These are phyloP conservation scores for Tetramorium bicarinatum DNA, from an alignment of 2,888 invertebrate genomes.

Conservation along the genomic window DNA sequence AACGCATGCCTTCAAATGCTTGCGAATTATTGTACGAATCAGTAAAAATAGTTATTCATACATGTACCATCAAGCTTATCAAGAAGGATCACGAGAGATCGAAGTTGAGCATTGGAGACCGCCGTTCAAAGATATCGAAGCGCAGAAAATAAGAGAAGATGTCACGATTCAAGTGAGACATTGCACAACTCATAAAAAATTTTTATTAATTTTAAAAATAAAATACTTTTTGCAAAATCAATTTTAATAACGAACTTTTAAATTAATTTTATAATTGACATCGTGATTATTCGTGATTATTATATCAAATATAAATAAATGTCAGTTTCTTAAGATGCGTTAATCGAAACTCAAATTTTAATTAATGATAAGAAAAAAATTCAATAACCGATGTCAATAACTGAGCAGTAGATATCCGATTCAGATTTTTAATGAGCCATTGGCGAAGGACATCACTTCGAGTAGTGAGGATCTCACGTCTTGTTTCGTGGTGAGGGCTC, in stretches of 20 bases:
- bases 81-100: slow-evolving; percentile 74
- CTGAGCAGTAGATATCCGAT: slow-evolving; percentile 8
- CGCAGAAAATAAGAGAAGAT: slow-evolving; percentile 81
- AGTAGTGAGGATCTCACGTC: slow-evolving; percentile 73
- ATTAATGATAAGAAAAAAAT: background rate
- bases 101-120: slow-evolving; percentile 58
- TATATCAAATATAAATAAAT: background rate
- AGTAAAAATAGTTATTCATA: background rate
- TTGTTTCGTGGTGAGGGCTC: slow-evolving; percentile 76
- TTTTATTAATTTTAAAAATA: background rate
- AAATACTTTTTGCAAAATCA: background rate
- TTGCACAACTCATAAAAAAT: background rate
- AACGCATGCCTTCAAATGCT: background rate
- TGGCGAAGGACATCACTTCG: slow-evolving; percentile 60
- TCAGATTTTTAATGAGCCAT: slow-evolving; percentile 80
- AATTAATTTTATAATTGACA: background rate
- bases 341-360: background rate
- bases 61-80: slow-evolving; percentile 77
- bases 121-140: slow-evolving; percentile 81
- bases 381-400: background rate
- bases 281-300: background rate
- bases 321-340: background rate
- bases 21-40: background rate
- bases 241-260: background rate
- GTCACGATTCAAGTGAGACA: slow-evolving; percentile 82